Conservation (phyloP, 2,113 vertebrate genomes). For the Phalacrocorax pelagicus region DNA sequence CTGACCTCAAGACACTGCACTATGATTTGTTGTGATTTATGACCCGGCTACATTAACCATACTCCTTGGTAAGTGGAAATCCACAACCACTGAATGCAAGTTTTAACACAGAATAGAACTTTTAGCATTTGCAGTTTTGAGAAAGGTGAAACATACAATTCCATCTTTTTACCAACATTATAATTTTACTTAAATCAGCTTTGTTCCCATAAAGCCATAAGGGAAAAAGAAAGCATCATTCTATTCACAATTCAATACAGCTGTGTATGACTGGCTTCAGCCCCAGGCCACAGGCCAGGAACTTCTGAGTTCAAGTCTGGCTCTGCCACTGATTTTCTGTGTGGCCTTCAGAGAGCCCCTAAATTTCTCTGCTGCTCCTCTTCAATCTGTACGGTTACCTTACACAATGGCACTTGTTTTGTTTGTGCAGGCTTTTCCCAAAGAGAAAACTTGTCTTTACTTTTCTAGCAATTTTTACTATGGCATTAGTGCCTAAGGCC, state of each 20-base stretch:
- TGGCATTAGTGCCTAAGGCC: neutral
- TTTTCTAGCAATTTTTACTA: neutral
- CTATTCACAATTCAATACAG: conserved; percentile 22
- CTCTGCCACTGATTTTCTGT: conserved; percentile 14
- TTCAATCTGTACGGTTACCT: neutral
- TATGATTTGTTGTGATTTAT: neutral
- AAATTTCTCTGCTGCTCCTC: neutral
- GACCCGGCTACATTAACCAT: neutral
- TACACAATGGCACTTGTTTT: neutral
- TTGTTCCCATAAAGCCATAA: neutral
- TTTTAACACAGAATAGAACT: neutral
- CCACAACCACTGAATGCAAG: neutral
- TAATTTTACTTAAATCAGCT: neutral
- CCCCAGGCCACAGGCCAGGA: conserved; percentile 40
- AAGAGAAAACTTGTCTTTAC: neutral
- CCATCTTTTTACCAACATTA: neutral
- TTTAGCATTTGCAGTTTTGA: neutral
- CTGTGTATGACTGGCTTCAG: neutral
- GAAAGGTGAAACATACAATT: neutral
- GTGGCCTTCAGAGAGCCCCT: neutral
- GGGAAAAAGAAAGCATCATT: neutral
- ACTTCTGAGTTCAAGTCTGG: conserved; percentile 42
- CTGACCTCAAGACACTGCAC: neutral
- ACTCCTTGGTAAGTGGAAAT: neutral
- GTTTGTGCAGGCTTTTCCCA: neutral